Percentiles rank a stretch among this genome's conserved stretches.
phyloP scores from a whole-genome alignment of 2,113 vertebrate species.

The Pteropus alecto region DNA sequence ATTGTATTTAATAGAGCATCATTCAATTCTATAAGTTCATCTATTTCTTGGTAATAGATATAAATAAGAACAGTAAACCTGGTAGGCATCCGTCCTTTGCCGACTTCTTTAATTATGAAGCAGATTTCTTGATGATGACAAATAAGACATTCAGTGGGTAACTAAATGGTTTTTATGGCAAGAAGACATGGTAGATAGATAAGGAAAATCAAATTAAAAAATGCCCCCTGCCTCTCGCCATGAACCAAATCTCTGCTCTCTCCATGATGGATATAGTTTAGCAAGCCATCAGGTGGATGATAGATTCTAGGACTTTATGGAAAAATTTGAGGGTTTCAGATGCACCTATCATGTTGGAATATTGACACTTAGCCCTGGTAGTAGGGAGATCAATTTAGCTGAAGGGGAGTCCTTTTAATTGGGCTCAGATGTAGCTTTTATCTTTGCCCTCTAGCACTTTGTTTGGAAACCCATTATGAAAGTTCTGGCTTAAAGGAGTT shows the following conservation, averaged over 20 bases:
- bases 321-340: background rate
- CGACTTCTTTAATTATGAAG: background rate
- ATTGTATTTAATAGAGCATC: background rate
- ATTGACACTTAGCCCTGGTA: background rate
- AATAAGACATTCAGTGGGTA: background rate
- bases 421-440: background rate
- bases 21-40: background rate
- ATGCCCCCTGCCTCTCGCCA: too few relatives aligned
- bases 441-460: background rate
- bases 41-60: background rate
- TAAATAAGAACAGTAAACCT: background rate
- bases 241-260: background rate
- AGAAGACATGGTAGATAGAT: background rate
- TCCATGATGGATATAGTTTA: background rate
- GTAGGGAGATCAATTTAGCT: background rate
- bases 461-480: background rate
- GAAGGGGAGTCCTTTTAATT: background rate
- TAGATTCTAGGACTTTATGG: background rate
- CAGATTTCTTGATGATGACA: background rate
- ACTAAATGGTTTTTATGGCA: constrained; percentile 7
- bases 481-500: background rate
- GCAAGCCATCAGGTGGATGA: background rate
- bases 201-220: background rate
- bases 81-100: background rate
- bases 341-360: background rate